Conservation (phyloP, 2,888 invertebrate species). For the Elmis aenea region DNA sequence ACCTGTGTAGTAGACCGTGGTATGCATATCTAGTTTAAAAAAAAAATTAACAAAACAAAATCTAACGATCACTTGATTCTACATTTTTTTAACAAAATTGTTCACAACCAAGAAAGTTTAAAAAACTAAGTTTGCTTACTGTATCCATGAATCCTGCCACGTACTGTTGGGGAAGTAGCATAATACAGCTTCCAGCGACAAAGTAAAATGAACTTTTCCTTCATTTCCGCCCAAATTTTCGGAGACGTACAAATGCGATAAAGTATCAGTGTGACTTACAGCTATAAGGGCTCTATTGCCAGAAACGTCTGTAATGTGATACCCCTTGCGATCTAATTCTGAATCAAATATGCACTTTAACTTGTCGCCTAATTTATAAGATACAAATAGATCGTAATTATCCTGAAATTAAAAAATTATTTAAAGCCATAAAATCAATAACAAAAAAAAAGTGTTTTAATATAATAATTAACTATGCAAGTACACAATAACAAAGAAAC, state of each 20-base stretch:
- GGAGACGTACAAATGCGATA: constrained; percentile 78
- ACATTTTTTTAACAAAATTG: too few relatives aligned
- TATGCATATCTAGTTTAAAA: too few relatives aligned
- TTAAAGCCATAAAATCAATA: constrained; percentile 1
- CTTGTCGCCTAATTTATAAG: constrained; percentile 68
- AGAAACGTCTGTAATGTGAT: constrained; percentile 79
- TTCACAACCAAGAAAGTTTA: too few relatives aligned
- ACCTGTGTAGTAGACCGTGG: too few relatives aligned
- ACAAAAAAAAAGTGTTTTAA: constrained; percentile 4
- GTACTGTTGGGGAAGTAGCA: constrained; percentile 79
- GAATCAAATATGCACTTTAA: constrained; percentile 71
- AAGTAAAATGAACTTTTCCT: constrained; percentile 62
- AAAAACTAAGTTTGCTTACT: constrained; percentile 62
- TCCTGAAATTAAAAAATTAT: constrained; percentile 23
- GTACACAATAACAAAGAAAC: too few relatives aligned
- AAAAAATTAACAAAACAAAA: too few relatives aligned
- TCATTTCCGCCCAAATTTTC: constrained; percentile 54
- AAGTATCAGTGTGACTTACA: constrained; percentile 68
- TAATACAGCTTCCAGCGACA: constrained; percentile 75
- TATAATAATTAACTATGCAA: background rate
- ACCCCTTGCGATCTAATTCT: constrained; percentile 59
- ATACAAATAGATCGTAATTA: constrained; percentile 66
- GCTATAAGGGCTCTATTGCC: constrained; percentile 76
- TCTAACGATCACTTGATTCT: too few relatives aligned
- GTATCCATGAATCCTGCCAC: constrained; percentile 77